Evolutionary conservation across 2,113 vertebrate genomes (phyloP), one percentile per base, ranked within the genome.

Genomic region (Nematolebias whitei): DNA sequence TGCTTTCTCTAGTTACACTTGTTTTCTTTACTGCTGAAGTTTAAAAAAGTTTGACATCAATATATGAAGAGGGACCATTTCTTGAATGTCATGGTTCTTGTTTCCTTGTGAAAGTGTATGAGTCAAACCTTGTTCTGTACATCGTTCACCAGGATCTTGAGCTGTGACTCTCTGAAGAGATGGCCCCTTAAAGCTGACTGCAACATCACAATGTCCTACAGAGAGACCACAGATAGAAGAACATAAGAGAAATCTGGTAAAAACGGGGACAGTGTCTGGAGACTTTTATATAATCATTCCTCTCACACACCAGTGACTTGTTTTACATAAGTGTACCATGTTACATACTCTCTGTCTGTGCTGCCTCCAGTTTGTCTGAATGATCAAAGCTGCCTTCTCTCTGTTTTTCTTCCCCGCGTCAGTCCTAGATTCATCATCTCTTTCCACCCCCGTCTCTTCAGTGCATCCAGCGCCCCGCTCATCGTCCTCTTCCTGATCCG

Each of bases 101-200:
- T 6, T 39, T 38, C 26, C n/a, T n/a, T n/a, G n/a, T n/a, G n/a
- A 54, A 4, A 13, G 48, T 60, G 55, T 63, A 45, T 18, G 50
- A 2, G 51, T 43, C 26, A 16, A 19, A 91, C 89, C 88, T 89
- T 80, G 10, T 57, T 68, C 20, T 76, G 62, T 9, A 54, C 1
- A 7, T 73, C 51, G 60, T 49, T 78, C 18, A 32, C 76, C 49
- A 82, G 63, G 50, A 73, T 44, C 55, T 41, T 70, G 40, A 94
- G 80, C 35, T 90, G 90, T 2, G 86, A 90, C 22, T 86, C 76
- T 73, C 93, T 91, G 20, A 86, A 67, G 41, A 92, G 80, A 62
- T 96, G 94, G 39, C 92, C 94, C 80, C 93, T 90, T 74, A 96
- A 83, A 47, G 88, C 91, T 11, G 95, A 92, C 87, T 96, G 96